Evolutionary conservation across 2,113 vertebrate species (phyloP).

Genomic region (Pelobates fuscus): DNA sequence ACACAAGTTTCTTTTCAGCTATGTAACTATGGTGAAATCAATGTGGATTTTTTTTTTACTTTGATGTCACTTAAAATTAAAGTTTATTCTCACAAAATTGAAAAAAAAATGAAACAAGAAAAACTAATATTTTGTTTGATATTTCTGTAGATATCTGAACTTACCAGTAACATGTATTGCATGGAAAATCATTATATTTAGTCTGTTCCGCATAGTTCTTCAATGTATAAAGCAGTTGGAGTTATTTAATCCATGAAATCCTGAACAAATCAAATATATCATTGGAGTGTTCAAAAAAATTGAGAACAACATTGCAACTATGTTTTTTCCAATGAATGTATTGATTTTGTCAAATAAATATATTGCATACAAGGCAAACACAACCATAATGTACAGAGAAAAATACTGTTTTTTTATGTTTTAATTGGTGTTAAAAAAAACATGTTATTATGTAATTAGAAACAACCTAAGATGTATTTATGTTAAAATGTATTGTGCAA

Average conservation of each 20-base stretch:
- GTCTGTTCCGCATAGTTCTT: conserved; percentile 1
- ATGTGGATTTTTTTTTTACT: no score
- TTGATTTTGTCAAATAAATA: no score
- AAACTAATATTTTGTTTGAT: neutral
- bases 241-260: conserved; percentile 4
- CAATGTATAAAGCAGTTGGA: conserved; percentile 16
- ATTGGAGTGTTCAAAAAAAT: neutral
- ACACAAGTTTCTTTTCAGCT: no score
- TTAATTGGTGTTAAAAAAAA: no score
- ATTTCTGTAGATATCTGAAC: neutral
- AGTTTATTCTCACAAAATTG: neutral
- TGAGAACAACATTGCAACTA: neutral
- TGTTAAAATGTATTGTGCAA: no score
- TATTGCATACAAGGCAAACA: no score
- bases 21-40: no score
- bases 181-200: neutral
- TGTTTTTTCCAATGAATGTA: neutral
- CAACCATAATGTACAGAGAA: no score
- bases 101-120: neutral
- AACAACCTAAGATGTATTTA: no score
- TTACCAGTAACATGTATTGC: neutral
- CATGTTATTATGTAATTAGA: no score
- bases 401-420: no score
- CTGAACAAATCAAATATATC: conserved; percentile 4
- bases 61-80: no score